phyloP scores from a whole-genome alignment of 2,797 vertebrate genomes.

The Spondyliosoma cantharus region DNA sequence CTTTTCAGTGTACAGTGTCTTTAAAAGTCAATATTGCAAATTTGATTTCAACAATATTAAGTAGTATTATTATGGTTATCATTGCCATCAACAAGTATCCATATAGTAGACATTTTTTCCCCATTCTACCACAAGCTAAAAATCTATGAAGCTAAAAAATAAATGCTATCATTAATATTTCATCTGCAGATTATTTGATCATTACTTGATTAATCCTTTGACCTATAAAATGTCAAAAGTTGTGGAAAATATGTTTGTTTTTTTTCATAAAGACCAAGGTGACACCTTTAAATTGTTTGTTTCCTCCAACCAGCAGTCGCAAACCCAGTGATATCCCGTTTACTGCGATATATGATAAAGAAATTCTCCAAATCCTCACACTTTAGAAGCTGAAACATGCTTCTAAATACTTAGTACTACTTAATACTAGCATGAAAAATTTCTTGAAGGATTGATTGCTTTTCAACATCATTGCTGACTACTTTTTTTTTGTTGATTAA shows the following conservation, averaged over 20 bases:
- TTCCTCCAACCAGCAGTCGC: neutral
- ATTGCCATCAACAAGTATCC: neutral
- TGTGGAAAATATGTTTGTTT: too few species aligned
- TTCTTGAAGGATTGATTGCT: neutral
- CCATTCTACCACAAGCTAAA: too few species aligned
- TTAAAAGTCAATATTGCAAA: neutral
- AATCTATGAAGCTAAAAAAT: too few species aligned
- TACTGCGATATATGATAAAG: neutral
- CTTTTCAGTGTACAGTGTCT: neutral
- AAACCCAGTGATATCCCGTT: neutral
- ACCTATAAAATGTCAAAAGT: neutral
- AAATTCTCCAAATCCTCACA: neutral
- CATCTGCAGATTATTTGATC: too few species aligned
- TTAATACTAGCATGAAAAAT: neutral
- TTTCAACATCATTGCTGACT: neutral
- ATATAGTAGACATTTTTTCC: too few species aligned
- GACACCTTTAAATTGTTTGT: too few species aligned
- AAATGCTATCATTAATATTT: too few species aligned
- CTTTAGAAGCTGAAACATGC: neutral
- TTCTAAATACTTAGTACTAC: too few species aligned
- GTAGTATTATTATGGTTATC: too few species aligned
- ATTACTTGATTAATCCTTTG: neutral
- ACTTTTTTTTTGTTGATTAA: neutral
- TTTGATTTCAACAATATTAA: too few species aligned
- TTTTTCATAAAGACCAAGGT: too few species aligned